Conservation (phyloP, 1,140 invertebrate genomes). For the Papilio polytes region DNA sequence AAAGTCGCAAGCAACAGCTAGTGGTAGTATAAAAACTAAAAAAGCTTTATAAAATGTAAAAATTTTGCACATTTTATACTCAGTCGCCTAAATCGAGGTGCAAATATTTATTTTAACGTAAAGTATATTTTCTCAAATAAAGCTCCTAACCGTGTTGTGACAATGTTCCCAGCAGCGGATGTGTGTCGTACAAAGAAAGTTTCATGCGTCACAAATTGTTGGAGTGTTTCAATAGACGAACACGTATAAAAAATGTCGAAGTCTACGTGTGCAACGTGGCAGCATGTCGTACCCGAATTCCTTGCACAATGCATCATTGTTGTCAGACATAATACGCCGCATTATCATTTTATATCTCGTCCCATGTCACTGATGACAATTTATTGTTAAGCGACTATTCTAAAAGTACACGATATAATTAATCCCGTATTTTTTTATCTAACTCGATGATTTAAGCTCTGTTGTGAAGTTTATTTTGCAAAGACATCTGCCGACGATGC, state of each 20-base stretch:
- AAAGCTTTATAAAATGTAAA: too few species aligned
- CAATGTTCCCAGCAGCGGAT: constrained; percentile 9
- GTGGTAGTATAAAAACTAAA: too few species aligned
- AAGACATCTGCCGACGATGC: constrained; percentile 75
- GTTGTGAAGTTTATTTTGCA: constrained; percentile 78
- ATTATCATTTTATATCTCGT: constrained; percentile 80
- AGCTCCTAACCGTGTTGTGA: constrained; percentile 17
- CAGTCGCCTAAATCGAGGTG: neutral
- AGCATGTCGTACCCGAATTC: constrained; percentile 64
- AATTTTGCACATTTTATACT: neutral
- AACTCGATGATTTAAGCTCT: constrained; percentile 66
- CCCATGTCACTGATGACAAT: constrained; percentile 81
- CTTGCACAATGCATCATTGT: constrained; percentile 79
- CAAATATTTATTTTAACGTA: neutral
- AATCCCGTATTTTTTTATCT: constrained; percentile 77
- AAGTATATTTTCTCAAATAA: constrained; percentile 14
- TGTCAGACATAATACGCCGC: constrained; percentile 77
- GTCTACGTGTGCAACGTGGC: constrained; percentile 43
- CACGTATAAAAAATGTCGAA: neutral
- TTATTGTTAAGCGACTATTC: constrained; percentile 70
- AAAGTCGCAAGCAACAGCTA: too few species aligned
- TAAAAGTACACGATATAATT: constrained; percentile 76
- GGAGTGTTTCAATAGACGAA: constrained; percentile 16
- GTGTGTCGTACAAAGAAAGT: constrained; percentile 14
- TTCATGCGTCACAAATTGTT: constrained; percentile 25